Evolutionary conservation across 2,888 invertebrate genomes (phyloP), one percentile per base, ranked within the genome.

Genomic region (Lingula anatina): DNA sequence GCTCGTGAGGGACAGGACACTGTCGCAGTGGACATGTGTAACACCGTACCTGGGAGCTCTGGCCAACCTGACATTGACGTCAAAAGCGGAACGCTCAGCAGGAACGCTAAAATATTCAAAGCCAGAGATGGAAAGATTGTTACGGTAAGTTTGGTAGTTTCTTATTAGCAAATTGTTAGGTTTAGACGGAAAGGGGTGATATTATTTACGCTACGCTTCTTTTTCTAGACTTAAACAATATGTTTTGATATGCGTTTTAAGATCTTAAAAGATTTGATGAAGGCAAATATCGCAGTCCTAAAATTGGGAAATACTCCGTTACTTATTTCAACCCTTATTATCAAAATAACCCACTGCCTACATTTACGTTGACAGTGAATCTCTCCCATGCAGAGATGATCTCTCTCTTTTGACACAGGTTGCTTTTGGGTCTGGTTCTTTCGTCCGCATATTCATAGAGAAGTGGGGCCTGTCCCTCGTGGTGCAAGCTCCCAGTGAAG

Each of bases 1-100:
- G 41, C 55, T 7, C 41, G 54, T 21, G 55, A 58, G 28, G 18
- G 24, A 9, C 49, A 50, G 23, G 56, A 54, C 26, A 49, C 51
- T 26, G 42, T 60, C n/a, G 43, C 50, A 4, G 40, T 62, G 1
- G 59, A 60, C 47, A 56, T 48, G 47, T 62, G 62, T 51, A 43
- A 53, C 20, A 46, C 46, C 3, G 44, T 38, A 9, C 28, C 41
- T 3, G n/a, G 25, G 15, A n/a, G n/a, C n/a, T 39, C 46, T 5
- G 56, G 56, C 2, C 40, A 37, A 15, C 47, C 52, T n/a, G 50
- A 54, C 38, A 49, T 56, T 31, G 49, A 50, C 9, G 54, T 54
- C 23, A 50, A 50, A 5, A 43, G 42, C 1, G 31, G 47, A 26
- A 44, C 44, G 45, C 27, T 56, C 42, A 50, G 52, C 28, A 50